phyloP scores from a whole-genome alignment of 2,888 invertebrate genomes.

The Lasioglossum oenotherae region DNA sequence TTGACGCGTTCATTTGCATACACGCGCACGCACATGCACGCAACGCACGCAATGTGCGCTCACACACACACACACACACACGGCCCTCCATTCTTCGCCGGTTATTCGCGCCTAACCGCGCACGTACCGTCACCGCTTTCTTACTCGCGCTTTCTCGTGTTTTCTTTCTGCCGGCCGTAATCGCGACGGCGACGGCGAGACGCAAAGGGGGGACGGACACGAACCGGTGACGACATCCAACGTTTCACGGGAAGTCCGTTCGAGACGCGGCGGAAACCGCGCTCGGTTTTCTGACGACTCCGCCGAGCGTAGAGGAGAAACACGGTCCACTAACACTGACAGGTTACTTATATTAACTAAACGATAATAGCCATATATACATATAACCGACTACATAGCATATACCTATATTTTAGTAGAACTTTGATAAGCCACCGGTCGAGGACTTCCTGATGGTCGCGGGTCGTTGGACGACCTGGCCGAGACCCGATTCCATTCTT shows the following conservation, averaged over 20 bases:
- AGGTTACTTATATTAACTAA: slow-evolving; percentile 77
- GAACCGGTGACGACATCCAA: slow-evolving; percentile 44
- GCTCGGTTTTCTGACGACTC: slow-evolving; percentile 25
- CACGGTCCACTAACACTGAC: slow-evolving; percentile 78
- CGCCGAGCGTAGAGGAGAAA: slow-evolving; percentile 63
- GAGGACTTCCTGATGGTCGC: slow-evolving; percentile 66
- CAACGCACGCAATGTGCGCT: background rate
- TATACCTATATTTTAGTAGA: slow-evolving; percentile 83
- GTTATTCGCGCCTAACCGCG: slow-evolving; percentile 20
- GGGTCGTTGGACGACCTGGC: slow-evolving; percentile 8
- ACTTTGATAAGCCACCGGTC: slow-evolving; percentile 76
- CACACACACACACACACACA: background rate
- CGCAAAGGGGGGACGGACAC: background rate
- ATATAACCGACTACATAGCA: slow-evolving; percentile 80
- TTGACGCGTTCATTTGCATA: slow-evolving; percentile 46
- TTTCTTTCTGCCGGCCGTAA: slow-evolving; percentile 35
- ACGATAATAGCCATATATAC: slow-evolving; percentile 80
- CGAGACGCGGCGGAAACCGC: slow-evolving; percentile 11
- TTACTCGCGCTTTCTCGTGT: slow-evolving; percentile 28
- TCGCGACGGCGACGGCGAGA: slow-evolving; percentile 10
- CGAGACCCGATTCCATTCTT: background rate
- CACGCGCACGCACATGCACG: background rate
- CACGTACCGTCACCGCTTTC: slow-evolving; percentile 20
- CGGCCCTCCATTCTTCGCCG: slow-evolving; percentile 28
- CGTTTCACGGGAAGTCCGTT: slow-evolving; percentile 44